A percentile compares a stretch with the other conserved stretches of the same genome.
Conservation (phyloP, 2,113 vertebrate species). For the Grallaria varia region DNA sequence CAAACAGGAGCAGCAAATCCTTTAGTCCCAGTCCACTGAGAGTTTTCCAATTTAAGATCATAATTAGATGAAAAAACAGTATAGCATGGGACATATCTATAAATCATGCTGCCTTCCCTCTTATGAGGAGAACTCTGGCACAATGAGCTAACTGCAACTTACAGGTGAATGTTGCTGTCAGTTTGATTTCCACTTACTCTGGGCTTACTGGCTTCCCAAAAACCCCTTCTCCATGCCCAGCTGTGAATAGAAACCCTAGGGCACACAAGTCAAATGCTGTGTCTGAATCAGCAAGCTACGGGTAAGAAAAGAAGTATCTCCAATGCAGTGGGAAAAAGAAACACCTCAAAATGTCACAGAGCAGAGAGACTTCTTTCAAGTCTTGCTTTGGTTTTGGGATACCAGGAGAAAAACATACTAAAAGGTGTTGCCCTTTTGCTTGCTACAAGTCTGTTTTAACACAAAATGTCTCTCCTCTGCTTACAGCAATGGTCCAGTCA, state of each 20-base stretch:
- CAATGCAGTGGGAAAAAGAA: accelerated
- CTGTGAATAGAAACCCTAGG: not conserved
- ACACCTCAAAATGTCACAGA: not conserved
- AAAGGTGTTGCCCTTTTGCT: not conserved
- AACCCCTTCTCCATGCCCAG: not conserved
- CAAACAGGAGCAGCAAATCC: not conserved
- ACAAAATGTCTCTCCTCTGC: not conserved
- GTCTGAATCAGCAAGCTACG: not conserved
- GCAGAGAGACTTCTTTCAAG: not conserved
- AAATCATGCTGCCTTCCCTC: not conserved
- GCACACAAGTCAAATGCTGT: not conserved
- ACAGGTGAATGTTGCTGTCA: not conserved
- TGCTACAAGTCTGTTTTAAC: not conserved
- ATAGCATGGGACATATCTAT: not conserved
- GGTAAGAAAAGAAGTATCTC: not conserved
- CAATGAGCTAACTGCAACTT: not conserved
- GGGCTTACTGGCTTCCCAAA: not conserved
- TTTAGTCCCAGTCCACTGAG: not conserved
- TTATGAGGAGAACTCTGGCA: not conserved
- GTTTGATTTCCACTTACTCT: not conserved
- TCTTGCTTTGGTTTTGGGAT: not conserved
- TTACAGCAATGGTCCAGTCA: not conserved
- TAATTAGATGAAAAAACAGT: not conserved
- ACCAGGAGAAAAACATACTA: not conserved
- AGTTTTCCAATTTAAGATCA: not conserved